These are phyloP conservation scores for Drosophila quasianomalipes DNA, from an alignment of 2,888 invertebrate genomes.

Conservation along the genomic window DNA sequence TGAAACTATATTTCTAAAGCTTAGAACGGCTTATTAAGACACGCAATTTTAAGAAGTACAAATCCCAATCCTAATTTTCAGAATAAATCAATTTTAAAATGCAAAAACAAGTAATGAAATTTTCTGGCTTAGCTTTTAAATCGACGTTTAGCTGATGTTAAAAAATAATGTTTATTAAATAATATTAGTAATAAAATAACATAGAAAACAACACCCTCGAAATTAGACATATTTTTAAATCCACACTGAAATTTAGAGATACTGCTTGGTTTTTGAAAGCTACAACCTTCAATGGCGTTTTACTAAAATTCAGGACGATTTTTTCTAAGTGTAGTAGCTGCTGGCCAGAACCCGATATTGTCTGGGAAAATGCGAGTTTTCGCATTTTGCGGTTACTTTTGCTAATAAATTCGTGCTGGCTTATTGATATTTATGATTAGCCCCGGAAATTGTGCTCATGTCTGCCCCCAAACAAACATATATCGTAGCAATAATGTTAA, in stretches of 20 bases:
- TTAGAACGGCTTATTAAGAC: no score
- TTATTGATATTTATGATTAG: slow-evolving; percentile 80
- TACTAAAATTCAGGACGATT: background rate
- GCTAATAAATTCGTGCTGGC: slow-evolving; percentile 71
- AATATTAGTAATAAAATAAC: background rate
- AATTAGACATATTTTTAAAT: background rate
- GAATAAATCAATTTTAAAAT: background rate
- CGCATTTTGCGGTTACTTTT: slow-evolving; percentile 70
- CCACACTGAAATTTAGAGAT: background rate
- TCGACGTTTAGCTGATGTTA: no score
- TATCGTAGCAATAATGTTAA: slow-evolving; percentile 62
- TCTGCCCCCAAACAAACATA: slow-evolving; percentile 44
- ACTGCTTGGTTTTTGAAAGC: background rate
- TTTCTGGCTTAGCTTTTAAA: background rate
- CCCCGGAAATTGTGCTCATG: slow-evolving; percentile 67
- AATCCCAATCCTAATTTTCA: no score
- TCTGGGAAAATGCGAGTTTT: slow-evolving; percentile 28
- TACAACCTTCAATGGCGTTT: background rate
- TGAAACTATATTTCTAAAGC: background rate
- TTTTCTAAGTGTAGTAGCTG: slow-evolving; percentile 9
- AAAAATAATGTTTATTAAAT: background rate
- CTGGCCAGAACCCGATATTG: slow-evolving; percentile 43
- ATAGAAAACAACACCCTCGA: background rate
- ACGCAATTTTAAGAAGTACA: no score
- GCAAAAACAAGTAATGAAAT: background rate